These are phyloP conservation scores for Habrosyne pyritoides DNA, from an alignment of 2,888 invertebrate species.

Conservation along the genomic window DNA sequence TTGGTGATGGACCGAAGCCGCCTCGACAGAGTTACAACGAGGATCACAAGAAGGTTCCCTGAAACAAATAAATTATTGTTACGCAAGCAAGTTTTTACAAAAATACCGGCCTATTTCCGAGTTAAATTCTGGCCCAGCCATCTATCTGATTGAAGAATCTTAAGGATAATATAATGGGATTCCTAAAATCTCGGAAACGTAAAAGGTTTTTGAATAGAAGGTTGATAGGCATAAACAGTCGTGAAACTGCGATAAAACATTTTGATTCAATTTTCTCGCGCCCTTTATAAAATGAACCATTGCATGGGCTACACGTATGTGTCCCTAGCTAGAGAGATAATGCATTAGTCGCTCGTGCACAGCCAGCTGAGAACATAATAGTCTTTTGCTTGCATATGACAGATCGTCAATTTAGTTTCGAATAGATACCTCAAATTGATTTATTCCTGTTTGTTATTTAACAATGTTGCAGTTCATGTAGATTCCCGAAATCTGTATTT, in stretches of 20 bases:
- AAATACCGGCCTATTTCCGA: neutral
- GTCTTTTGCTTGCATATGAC: constrained; percentile 36
- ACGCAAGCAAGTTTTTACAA: constrained; percentile 3
- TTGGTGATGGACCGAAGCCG: constrained; percentile 94
- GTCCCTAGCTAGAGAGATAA: constrained; percentile 21
- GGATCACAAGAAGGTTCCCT: constrained; percentile 94
- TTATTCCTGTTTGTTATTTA: neutral
- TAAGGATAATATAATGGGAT: neutral
- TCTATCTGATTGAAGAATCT: neutral
- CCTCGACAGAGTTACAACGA: constrained; percentile 92
- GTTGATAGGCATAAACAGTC: neutral
- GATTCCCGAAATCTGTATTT: no score
- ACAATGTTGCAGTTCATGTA: no score
- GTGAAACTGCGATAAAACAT: neutral
- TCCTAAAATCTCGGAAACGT: neutral
- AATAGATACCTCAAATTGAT: constrained; percentile 8
- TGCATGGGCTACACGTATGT: neutral
- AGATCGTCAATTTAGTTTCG: constrained; percentile 21
- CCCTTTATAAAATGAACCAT: neutral
- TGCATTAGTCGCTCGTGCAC: constrained; percentile 26
- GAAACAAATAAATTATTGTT: constrained; percentile 57
- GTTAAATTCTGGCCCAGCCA: neutral
- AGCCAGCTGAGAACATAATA: constrained; percentile 42
- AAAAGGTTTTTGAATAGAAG: neutral
- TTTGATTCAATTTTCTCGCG: neutral